Conservation (phyloP, 2,888 invertebrate species). For the Cryptops parisi region DNA sequence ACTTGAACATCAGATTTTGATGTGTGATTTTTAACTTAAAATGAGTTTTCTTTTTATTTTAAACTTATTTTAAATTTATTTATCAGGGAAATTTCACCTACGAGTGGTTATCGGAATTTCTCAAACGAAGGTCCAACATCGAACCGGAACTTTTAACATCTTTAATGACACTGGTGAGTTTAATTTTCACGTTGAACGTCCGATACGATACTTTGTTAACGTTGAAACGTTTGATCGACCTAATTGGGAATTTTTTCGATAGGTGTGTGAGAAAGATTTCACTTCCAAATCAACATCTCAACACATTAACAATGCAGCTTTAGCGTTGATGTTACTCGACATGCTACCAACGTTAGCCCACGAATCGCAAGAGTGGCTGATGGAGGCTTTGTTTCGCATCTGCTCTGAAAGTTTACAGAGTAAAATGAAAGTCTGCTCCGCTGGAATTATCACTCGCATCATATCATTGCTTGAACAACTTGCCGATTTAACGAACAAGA, state of each 20-base stretch:
- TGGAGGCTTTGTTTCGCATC: constrained; percentile 31
- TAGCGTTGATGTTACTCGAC: constrained; percentile 37
- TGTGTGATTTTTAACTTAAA: no score
- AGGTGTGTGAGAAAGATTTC: neutral
- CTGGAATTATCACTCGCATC: constrained; percentile 27
- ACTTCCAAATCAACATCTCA: neutral
- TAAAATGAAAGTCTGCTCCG: constrained; percentile 40
- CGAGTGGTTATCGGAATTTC: constrained; percentile 4
- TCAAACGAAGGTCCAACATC: neutral
- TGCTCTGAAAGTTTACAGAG: constrained; percentile 38
- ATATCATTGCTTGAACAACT: neutral
- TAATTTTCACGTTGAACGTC: neutral
- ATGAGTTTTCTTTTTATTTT: no score
- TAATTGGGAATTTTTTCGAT: neutral
- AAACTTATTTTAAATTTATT: neutral
- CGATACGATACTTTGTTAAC: neutral
- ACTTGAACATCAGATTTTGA: no score
- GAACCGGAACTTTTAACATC: neutral
- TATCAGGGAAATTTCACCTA: neutral
- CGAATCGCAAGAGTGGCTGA: constrained; percentile 33
- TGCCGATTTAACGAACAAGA: neutral
- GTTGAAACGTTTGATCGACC: neutral
- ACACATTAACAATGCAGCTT: constrained; percentile 34
- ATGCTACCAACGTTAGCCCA: constrained; percentile 39
- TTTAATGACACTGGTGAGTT: neutral